Conservation (phyloP, 2,113 vertebrate genomes). For the Girardinichthys multiradiatus region DNA sequence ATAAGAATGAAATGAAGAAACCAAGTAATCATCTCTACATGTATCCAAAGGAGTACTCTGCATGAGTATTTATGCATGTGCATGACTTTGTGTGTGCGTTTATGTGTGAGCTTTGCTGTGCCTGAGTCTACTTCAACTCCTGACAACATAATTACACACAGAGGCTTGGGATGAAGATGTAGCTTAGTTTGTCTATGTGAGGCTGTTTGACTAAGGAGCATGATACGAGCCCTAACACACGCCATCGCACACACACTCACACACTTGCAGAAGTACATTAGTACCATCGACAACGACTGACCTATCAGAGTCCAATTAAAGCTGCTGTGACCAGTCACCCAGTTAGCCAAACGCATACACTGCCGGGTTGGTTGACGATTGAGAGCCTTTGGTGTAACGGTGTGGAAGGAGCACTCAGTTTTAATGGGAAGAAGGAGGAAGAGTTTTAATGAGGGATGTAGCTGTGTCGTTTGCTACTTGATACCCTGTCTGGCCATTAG, state of each 20-base stretch:
- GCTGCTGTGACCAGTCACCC: constrained; percentile 63
- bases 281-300: constrained; percentile 66
- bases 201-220: constrained; percentile 61
- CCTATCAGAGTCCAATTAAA: constrained; percentile 72
- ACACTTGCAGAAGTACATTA: constrained; percentile 53
- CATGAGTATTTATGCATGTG: constrained; percentile 11
- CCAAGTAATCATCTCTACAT: constrained; percentile 13
- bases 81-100: not conserved
- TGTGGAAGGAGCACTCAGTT: constrained; percentile 40
- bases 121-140: constrained; percentile 53
- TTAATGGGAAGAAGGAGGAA: constrained; percentile 63
- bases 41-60: constrained; percentile 14
- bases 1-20: not conserved
- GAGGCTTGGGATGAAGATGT: constrained; percentile 62
- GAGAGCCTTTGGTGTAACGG: constrained; percentile 47
- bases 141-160: constrained; percentile 74
- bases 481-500: constrained; percentile 46
- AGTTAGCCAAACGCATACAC: constrained; percentile 50
- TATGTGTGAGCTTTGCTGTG: constrained; percentile 5
- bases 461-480: constrained; percentile 29
- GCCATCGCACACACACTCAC: constrained; percentile 13
- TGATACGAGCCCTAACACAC: constrained; percentile 39
- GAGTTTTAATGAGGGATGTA: constrained; percentile 67
- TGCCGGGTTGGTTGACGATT: constrained; percentile 46
- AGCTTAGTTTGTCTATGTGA: constrained; percentile 57